Conservation (phyloP, 2,797 vertebrate species). For the Morus bassanus region DNA sequence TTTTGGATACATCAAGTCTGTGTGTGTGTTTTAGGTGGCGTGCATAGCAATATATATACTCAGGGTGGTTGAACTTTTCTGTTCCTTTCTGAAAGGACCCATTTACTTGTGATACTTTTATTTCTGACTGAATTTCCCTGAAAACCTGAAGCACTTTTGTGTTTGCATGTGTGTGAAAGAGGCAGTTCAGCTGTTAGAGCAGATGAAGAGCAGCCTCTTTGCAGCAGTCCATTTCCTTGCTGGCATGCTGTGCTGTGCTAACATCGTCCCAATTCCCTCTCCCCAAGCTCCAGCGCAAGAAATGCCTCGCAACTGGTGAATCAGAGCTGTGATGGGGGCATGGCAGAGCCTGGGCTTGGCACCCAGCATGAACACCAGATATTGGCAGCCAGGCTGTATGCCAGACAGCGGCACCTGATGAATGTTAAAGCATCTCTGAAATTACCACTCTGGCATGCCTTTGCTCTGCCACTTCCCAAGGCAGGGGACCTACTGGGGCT, state of each 20-base stretch:
- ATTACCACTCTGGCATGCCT: neutral
- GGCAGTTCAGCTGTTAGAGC: neutral
- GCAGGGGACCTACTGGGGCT: neutral
- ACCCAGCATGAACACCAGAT: rapidly evolving
- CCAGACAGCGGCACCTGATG: neutral
- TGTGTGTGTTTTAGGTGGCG: neutral
- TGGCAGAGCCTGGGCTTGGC: neutral
- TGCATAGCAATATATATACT: neutral
- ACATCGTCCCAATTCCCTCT: neutral
- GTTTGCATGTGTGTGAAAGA: neutral
- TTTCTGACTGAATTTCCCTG: neutral
- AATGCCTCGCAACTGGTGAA: neutral
- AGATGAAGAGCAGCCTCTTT: neutral
- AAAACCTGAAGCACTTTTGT: neutral
- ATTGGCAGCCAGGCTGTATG: neutral
- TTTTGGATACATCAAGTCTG: neutral
- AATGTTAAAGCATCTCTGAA: neutral
- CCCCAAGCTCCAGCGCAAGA: neutral
- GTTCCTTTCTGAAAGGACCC: neutral
- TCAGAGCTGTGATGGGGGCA: rapidly evolving
- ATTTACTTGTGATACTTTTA: neutral
- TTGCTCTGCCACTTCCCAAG: neutral
- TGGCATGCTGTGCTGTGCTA: rapidly evolving
- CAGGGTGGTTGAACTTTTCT: neutral
- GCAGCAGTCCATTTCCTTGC: rapidly evolving